A percentile compares a stretch with the other conserved stretches of the same genome.
Evolutionary conservation across 1,140 invertebrate genomes (phyloP).

Genomic region (Lucilia sericata): DNA sequence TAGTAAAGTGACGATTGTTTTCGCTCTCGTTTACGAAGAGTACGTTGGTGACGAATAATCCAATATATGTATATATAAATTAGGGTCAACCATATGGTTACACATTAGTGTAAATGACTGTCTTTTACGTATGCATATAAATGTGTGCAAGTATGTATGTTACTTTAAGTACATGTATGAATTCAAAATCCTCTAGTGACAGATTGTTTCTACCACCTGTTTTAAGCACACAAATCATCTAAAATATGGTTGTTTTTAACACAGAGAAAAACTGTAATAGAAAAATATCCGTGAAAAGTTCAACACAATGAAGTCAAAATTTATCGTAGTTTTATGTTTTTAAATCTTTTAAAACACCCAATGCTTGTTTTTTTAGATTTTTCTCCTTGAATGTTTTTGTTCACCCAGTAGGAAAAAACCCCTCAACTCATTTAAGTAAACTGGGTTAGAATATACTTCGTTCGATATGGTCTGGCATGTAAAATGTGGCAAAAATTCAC

Average conservation of each 20-base stretch:
- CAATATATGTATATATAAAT: no score
- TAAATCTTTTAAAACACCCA: conserved; percentile 19
- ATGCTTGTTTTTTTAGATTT: neutral
- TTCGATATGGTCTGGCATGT: neutral
- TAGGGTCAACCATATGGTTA: no score
- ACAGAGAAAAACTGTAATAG: neutral
- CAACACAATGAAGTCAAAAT: conserved; percentile 34
- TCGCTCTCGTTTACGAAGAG: no score
- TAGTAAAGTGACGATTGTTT: no score
- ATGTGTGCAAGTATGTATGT: no score
- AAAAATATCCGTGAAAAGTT: conserved; percentile 20
- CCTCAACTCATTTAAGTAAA: neutral
- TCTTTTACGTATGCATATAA: no score
- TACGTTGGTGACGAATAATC: no score
- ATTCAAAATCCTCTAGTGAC: conserved; percentile 1
- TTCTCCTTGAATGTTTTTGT: neutral
- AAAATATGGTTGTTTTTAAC: conserved; percentile 13
- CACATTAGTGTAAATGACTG: no score
- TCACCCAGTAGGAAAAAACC: neutral
- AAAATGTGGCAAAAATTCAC: conserved; percentile 6
- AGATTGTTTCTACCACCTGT: conserved; percentile 32
- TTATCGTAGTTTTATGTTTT: conserved; percentile 42
- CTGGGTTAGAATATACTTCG: neutral
- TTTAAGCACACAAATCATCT: conserved; percentile 35
- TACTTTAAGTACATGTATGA: neutral